Base-by-base conservation (phyloP, 2,888 invertebrate genomes). In the Maniola hyperantus region DNA sequence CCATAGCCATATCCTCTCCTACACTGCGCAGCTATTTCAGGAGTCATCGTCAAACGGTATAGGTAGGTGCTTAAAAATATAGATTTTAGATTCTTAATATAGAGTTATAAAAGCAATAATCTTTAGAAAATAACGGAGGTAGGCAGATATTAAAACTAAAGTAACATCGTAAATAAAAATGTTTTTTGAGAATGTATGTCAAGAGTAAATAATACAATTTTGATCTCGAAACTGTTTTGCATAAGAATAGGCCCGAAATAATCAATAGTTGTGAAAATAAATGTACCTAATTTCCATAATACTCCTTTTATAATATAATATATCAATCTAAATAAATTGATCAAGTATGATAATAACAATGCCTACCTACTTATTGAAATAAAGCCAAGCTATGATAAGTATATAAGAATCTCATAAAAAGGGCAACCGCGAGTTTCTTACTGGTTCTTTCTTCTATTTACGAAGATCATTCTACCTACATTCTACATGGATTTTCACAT, bases 201-300 rank as follows among this genome's bases (percentile, higher is more conserved):
- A 61, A 61, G 61, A 61, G 34, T 61, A 61, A 61, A 60, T 60
- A 54, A 46, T 54, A 60, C 50, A 65, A 60, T 60, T 61, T 42
- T 42, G 46, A 66, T 59, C 51, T 61, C 39, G 50, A 48, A 26
- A 61, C 51, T 42, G 48, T 67, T 69, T 65, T 61, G 64, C 62
- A 69, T 67, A 67, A 67, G 39, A 64, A 64, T 64, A 65, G 57
- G 46, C 50, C 53, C 53, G 50, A 46, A 36, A 65, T 63, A 42
- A 42, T 26, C 50, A 59, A 67, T 42, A 1, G 46, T 53, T 62
- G 42, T 65, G 50, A 26, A 63, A 60, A 63, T 54, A 61, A 65
- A 65, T 53, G 42, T 13, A 33, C 61, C 51, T 44, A 58, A 42
- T 64, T 61, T 54, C 62, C 62, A 62, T 62, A 46, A 42, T 42